phyloP scores from a whole-genome alignment of 2,888 invertebrate genomes.

The Sminthurinus aureus region DNA sequence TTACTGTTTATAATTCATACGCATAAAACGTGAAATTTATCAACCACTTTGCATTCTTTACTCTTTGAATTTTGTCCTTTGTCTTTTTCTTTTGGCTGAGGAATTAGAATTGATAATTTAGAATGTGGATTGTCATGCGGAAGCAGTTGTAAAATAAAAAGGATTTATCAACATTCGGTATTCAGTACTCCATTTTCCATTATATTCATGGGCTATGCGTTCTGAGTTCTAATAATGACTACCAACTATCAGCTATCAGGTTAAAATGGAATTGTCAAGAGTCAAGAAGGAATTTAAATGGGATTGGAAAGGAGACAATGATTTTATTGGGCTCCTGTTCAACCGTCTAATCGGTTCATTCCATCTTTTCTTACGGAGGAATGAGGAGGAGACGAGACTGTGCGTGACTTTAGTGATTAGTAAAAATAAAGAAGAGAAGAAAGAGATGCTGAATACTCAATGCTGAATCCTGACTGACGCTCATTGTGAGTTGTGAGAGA shows the following conservation, averaged over 20 bases:
- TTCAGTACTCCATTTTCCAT: neutral
- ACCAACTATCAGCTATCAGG: no score
- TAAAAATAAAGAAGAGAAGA: neutral
- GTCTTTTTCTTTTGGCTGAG: no score
- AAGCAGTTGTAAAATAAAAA: neutral
- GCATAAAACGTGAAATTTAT: no score
- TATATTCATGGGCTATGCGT: no score
- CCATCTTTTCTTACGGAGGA: neutral
- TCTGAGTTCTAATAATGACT: no score
- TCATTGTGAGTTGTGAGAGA: no score
- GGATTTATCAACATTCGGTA: neutral
- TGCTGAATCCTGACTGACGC: no score
- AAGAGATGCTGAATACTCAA: neutral
- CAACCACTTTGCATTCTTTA: no score
- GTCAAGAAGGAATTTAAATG: neutral
- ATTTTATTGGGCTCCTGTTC: constrained; percentile 2
- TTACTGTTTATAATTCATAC: no score
- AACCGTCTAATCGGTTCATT: neutral
- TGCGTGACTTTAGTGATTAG: neutral
- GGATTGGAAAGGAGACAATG: neutral
- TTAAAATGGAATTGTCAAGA: neutral
- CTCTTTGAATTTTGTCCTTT: no score
- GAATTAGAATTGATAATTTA: no score
- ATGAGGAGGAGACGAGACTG: neutral
- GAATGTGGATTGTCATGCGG: neutral